These are phyloP conservation scores for Polyommatus iphigenia DNA, from an alignment of 2,888 invertebrate species.

Conservation along the genomic window DNA sequence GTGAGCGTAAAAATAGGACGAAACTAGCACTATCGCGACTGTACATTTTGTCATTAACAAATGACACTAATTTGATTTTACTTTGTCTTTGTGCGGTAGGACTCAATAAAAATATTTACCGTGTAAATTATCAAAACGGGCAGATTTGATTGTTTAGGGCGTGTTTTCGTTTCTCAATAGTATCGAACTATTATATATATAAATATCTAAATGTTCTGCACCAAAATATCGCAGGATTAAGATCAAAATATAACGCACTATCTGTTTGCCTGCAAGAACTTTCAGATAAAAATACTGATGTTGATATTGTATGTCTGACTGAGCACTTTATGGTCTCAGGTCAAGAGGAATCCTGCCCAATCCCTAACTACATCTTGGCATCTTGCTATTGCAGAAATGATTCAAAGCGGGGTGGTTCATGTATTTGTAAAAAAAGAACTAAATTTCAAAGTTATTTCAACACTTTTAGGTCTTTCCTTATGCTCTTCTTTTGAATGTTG, in stretches of 20 bases:
- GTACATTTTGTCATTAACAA: too few relatives aligned
- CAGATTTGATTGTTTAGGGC: too few relatives aligned
- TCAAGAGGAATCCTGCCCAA: not conserved
- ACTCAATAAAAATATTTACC: too few relatives aligned
- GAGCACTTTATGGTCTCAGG: not conserved
- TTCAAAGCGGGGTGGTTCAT: not conserved
- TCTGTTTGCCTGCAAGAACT: not conserved
- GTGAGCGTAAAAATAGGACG: too few relatives aligned
- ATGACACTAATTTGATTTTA: too few relatives aligned
- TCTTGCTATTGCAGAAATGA: not conserved
- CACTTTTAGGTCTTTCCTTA: not conserved
- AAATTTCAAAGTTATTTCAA: not conserved
- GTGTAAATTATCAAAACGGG: too few relatives aligned
- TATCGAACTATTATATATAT: too few relatives aligned
- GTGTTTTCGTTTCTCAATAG: too few relatives aligned
- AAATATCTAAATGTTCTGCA: not conserved
- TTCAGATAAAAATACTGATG: not conserved
- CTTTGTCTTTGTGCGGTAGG: too few relatives aligned
- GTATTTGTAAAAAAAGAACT: constrained; percentile 2
- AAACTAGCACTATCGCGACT: too few relatives aligned
- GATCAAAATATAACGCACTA: not conserved
- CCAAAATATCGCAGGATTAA: not conserved
- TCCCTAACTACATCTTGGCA: not conserved
- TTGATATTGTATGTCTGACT: not conserved
- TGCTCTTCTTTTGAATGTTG: not conserved